Base-by-base conservation (phyloP, 2,888 invertebrate genomes). In the Epirrhoe tristata region DNA sequence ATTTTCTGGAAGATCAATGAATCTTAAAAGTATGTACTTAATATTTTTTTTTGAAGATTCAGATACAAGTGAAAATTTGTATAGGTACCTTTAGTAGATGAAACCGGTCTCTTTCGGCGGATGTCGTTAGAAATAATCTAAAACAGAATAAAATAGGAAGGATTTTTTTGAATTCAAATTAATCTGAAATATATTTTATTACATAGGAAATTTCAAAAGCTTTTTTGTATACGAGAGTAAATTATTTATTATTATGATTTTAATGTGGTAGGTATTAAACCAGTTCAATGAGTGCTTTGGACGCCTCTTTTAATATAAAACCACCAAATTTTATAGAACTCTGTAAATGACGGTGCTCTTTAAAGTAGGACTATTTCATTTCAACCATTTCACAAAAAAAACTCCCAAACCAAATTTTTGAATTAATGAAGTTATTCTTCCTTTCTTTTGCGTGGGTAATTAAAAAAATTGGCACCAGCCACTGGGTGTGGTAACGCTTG, bases 381-480 rank as follows among this genome's bases (percentile, higher is more conserved):
- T 57, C 48, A 62, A 48, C 46, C 55, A 59, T 66, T 43, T 56
- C 34, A n/a, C 12, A 32, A 59, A 65, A 64, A 64, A 59, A 52
- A n/a, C n/a, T n/a, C n/a, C 46, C 54, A 60, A 58, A 50, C 55
- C 55, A 63, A 63, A 67, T 55, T 50, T 8, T 14, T 48, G 17
- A 60, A 51, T 52, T 36, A 60, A 60, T 66, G 50, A 68, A 63
- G 16, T 54, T 55, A 65, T 58, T 54, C 56, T 54, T 50, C 17
- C 53, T 54, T 55, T 63, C 61, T 62, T 53, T 58, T 54, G 51
- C 31, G 59, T 52, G 6, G 58, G 67, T 56, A 78, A 82, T 81
- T 79, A 80, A 74, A 77, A 79, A 81, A 85, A 88, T 88, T 88
- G 86, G 87, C 87, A 85, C 76, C 79, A 79, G 77, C 77, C 71